Evolutionary conservation across 1,140 invertebrate genomes (phyloP).

Genomic region (Gonatopus flavifemur): DNA sequence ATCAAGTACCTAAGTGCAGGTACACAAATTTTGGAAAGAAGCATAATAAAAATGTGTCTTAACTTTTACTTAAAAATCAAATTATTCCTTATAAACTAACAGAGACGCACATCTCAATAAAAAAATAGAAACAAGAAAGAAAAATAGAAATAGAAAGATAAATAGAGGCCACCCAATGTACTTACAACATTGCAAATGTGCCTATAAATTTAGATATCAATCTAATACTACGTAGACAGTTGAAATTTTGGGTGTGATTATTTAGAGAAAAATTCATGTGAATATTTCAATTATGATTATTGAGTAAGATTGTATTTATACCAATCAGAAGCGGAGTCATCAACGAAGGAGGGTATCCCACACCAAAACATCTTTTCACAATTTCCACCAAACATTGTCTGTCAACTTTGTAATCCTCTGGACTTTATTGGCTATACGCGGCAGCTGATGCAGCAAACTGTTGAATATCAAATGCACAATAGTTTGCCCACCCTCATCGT

Average conservation of each 20-base stretch:
- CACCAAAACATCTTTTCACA: constrained; percentile 43
- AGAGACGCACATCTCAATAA: too few species aligned
- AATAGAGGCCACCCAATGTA: constrained; percentile 50
- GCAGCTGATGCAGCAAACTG: constrained; percentile 51
- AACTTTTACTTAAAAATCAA: constrained; percentile 32
- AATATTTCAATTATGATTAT: constrained; percentile 40
- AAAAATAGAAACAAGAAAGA: too few species aligned
- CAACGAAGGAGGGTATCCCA: constrained; percentile 43
- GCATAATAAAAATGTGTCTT: constrained; percentile 39
- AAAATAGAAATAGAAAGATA: too few species aligned
- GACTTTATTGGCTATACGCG: constrained; percentile 36
- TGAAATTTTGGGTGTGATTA: constrained; percentile 36
- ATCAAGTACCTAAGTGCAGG: constrained; percentile 51
- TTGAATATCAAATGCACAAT: constrained; percentile 56
- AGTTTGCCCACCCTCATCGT: constrained; percentile 45
- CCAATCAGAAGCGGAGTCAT: constrained; percentile 49
- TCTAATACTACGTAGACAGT: constrained; percentile 33
- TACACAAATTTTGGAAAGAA: constrained; percentile 46
- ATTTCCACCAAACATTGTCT: constrained; percentile 41
- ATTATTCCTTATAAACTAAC: constrained; percentile 34
- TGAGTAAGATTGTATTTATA: constrained; percentile 49
- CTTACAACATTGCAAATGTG: constrained; percentile 55
- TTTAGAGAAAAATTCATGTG: constrained; percentile 33
- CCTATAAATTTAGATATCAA: constrained; percentile 40
- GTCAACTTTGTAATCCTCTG: constrained; percentile 42